phyloP scores from a whole-genome alignment of 2,797 vertebrate genomes.

The Microctenopoma steveboyesi region DNA sequence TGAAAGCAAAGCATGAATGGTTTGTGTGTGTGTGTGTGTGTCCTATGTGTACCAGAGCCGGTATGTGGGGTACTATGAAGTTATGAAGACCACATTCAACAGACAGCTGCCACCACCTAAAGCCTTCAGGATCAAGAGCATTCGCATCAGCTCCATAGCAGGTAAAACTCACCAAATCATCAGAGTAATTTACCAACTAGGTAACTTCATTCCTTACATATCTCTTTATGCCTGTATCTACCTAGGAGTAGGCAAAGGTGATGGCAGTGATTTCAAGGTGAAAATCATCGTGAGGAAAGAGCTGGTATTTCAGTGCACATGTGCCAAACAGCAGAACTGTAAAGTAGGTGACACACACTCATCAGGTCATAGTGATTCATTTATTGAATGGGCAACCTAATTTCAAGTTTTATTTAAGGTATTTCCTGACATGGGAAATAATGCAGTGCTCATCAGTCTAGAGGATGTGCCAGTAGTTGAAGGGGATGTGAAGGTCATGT shows the following conservation, averaged over 20 bases:
- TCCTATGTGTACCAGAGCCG: conserved; percentile 84
- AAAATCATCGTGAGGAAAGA: conserved; percentile 86
- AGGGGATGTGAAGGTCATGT: conserved; percentile 94
- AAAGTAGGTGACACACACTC: conserved; percentile 79
- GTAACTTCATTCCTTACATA: background rate
- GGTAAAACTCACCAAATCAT: conserved; percentile 75
- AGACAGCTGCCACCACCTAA: conserved; percentile 87
- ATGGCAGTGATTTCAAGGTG: conserved; percentile 90
- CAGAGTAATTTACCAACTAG: no score
- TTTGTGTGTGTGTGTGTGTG: conserved; percentile 1
- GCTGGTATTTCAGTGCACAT: conserved; percentile 85
- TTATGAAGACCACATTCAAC: conserved; percentile 89
- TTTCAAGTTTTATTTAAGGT: conserved; percentile 76
- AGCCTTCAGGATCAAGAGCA: conserved; percentile 86
- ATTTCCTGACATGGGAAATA: conserved; percentile 87
- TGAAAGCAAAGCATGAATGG: no score
- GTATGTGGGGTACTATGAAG: conserved; percentile 94
- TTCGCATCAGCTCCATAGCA: conserved; percentile 90
- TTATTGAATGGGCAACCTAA: background rate
- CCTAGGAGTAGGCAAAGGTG: conserved; percentile 90
- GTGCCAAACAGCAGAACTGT: conserved; percentile 87
- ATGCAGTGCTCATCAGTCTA: conserved; percentile 87
- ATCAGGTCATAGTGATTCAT: background rate
- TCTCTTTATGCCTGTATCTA: background rate
- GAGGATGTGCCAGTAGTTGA: conserved; percentile 86